These are phyloP conservation scores for Mallateleia sp. DNA, from an alignment of 2,888 invertebrate species.

Conservation along the genomic window DNA sequence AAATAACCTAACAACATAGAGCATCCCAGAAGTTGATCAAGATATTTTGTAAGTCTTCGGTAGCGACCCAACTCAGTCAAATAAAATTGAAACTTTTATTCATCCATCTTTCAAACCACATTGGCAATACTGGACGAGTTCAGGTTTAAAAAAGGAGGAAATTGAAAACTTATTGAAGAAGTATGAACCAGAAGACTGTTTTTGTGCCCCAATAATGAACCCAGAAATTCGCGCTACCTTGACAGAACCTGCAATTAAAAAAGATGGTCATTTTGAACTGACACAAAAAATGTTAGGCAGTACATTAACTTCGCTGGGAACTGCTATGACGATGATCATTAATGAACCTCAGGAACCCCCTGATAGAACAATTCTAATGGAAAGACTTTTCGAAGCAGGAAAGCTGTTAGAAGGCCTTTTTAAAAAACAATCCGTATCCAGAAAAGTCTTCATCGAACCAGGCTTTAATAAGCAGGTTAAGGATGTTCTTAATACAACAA, in stretches of 20 bases:
- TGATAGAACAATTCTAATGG: neutral
- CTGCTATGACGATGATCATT: constrained; percentile 15
- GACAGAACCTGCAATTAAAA: constrained; percentile 1
- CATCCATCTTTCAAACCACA: constrained; percentile 40
- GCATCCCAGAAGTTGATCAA: constrained; percentile 24
- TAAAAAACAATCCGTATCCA: constrained; percentile 1
- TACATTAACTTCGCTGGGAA: neutral
- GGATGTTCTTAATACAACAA: neutral
- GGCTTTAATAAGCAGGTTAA: constrained; percentile 18
- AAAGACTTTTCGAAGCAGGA: constrained; percentile 7
- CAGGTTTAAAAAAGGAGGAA: neutral
- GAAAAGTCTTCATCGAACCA: constrained; percentile 25
- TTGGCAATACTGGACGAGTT: constrained; percentile 26
- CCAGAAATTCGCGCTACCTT: neutral
- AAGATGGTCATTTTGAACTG: neutral
- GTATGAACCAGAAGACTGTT: constrained; percentile 5
- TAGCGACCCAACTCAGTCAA: neutral
- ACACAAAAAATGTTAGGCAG: neutral
- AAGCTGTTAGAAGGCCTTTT: constrained; percentile 17
- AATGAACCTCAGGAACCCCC: constrained; percentile 4
- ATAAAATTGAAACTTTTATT: constrained; percentile 10
- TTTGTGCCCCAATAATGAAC: neutral
- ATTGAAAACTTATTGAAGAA: neutral
- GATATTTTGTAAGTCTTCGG: constrained; percentile 32
- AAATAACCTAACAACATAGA: too few species aligned